Evolutionary conservation across 2,113 vertebrate genomes (phyloP).

Genomic region (Fulica atra): DNA sequence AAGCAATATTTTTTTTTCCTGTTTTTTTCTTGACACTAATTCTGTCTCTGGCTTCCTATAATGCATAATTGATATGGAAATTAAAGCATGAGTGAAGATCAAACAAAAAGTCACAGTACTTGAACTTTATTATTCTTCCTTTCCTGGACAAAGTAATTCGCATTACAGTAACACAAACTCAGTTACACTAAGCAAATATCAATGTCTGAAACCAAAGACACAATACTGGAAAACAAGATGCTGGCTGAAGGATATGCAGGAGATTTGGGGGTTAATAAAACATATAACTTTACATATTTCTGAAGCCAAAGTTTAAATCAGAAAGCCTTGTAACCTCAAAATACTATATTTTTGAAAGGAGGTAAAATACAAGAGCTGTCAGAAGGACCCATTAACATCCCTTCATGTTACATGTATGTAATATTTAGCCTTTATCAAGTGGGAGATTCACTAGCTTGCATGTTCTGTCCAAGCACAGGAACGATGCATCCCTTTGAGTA

Average conservation of each 20-base stretch:
- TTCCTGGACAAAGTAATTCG: conserved; percentile 1
- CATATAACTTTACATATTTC: background rate
- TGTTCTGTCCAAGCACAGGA: too few relatives aligned
- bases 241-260: background rate
- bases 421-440: background rate
- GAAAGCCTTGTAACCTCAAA: background rate
- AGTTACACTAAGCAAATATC: conserved; percentile 17
- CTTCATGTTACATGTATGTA: background rate
- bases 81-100: conserved; percentile 55
- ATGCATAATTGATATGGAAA: conserved; percentile 51
- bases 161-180: conserved; percentile 16
- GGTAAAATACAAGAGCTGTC: background rate
- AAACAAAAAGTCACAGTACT: conserved; percentile 36
- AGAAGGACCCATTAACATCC: background rate
- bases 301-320: background rate
- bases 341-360: background rate
- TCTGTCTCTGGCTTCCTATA: conserved; percentile 52
- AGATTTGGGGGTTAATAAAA: background rate
- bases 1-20: conserved; percentile 15
- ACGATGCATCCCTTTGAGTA: too few relatives aligned
- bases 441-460: background rate
- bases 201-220: background rate
- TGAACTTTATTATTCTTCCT: conserved; percentile 30
- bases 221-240: background rate
- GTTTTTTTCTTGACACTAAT: conserved; percentile 51